Base-by-base conservation (phyloP, 2,888 invertebrate genomes). In the Hyalella azteca region DNA sequence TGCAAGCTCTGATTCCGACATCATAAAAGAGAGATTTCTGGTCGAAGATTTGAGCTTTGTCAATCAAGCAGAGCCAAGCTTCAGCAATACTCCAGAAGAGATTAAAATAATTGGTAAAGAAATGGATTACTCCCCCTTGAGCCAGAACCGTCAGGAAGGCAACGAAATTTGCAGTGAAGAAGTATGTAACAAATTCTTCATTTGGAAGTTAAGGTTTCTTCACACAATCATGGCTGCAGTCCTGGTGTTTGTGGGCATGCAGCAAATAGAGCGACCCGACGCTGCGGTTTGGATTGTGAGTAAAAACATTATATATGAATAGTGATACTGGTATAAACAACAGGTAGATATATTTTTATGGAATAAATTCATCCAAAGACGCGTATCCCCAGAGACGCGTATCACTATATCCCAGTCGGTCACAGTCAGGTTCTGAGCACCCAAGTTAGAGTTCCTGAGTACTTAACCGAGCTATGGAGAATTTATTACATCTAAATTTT, bases 231-330 rank as follows among this genome's bases (percentile, higher is more conserved):
- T 75, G 75, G 40, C 75, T 0, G 40, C 22, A 39, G 75, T 75
- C 22, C 22, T 75, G 41, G 45, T 45, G 45, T 75, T 41, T 32
- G 75, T 75, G 15, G 75, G 75, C 19, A 13, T 75, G 45, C 75
- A 75, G n/a, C 75, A 75, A n/a, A 39, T 29, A 3, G 45, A 75
- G 41, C 26, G 75, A 41, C 75, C 40, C n/a, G 75, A 75, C 75
- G 75, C 75, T 4, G 75, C 45, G 4, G 75, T 75, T 22, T 75
- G 75, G 75, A 41, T 75, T 22, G 75, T 75, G 22, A 75, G 75
- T 75, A 54, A 5, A n/a, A n/a, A n/a, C n/a, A n/a, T n/a, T n/a
- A n/a, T n/a, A n/a, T n/a, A n/a, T n/a, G n/a, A n/a, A n/a, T n/a
- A n/a, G n/a, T n/a, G n/a, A n/a, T n/a, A n/a, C n/a, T n/a, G n/a